These are phyloP conservation scores for Erebia aethiops DNA, from an alignment of 2,888 invertebrate genomes.

Conservation along the genomic window DNA sequence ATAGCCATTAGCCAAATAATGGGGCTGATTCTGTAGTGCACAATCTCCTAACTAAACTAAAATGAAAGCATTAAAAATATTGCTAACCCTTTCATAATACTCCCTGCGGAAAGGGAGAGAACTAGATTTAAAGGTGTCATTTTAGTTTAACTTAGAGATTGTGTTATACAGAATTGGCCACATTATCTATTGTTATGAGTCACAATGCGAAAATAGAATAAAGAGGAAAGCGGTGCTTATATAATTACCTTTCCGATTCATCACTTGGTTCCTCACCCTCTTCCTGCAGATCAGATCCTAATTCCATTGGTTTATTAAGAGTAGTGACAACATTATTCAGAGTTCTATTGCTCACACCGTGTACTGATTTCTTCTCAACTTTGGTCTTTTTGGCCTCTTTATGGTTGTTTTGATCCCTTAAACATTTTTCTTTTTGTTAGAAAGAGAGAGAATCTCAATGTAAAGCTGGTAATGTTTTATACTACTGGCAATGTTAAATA, in stretches of 20 bases:
- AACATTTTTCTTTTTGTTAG: background rate
- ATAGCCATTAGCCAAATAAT: too few relatives aligned
- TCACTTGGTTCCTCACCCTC: slow-evolving; percentile 66
- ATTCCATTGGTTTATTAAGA: slow-evolving; percentile 64
- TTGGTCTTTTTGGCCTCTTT: slow-evolving; percentile 63
- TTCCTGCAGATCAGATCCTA: slow-evolving; percentile 57
- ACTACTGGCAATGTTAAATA: too few relatives aligned
- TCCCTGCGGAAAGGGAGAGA: too few relatives aligned
- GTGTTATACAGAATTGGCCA: too few relatives aligned
- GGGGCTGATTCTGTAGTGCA: too few relatives aligned
- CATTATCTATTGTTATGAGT: background rate
- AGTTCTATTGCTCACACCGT: slow-evolving; percentile 65
- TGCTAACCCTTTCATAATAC: too few relatives aligned
- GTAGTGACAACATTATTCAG: slow-evolving; percentile 67
- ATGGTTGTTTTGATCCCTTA: slow-evolving; percentile 65
- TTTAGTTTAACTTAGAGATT: too few relatives aligned
- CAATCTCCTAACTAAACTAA: too few relatives aligned
- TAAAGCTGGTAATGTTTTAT: too few relatives aligned
- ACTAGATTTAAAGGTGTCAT: too few relatives aligned
- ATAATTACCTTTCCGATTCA: slow-evolving; percentile 67
- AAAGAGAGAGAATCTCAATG: too few relatives aligned
- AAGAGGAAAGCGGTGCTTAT: background rate
- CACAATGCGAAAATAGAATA: background rate
- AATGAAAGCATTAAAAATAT: too few relatives aligned
- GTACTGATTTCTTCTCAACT: slow-evolving; percentile 64